Conservation (phyloP, 2,113 vertebrate species). For the Myrmecobius fasciatus region DNA sequence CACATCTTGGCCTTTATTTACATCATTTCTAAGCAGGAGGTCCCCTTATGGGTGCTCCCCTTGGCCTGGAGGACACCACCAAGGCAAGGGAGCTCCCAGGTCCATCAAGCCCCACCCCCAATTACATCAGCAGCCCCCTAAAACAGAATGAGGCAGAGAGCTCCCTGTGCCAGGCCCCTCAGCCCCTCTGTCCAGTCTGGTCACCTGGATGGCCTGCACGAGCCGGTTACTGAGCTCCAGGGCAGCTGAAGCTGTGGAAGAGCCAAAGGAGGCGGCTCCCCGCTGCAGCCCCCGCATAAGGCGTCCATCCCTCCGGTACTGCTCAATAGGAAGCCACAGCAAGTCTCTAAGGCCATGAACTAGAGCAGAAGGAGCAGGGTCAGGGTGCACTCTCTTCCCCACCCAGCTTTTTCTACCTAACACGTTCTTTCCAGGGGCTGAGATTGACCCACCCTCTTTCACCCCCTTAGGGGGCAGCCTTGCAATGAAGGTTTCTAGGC, state of each 20-base stretch:
- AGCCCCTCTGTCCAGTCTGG: neutral
- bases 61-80: too few relatives aligned
- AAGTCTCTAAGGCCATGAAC: constrained; percentile 94
- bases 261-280: constrained; percentile 93
- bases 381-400: constrained; percentile 8
- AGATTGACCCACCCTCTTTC: accelerated
- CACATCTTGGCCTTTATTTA: too few relatives aligned
- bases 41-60: too few relatives aligned
- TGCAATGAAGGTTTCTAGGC: neutral
- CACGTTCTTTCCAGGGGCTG: neutral
- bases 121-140: neutral
- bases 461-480: neutral
- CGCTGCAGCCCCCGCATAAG: constrained; percentile 94
- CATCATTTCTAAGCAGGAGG: too few relatives aligned
- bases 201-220: constrained; percentile 94
- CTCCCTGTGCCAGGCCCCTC: neutral
- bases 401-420: neutral
- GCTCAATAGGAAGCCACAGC: constrained; percentile 95
- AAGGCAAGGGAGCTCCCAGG: too few relatives aligned
- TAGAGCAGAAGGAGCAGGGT: constrained; percentile 45
- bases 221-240: constrained; percentile 95
- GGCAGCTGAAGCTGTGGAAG: constrained; percentile 92
- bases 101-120: neutral
- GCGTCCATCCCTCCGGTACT: constrained; percentile 94
- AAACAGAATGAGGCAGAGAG: too few relatives aligned